These are phyloP conservation scores for Gambusia affinis DNA, from an alignment of 2,113 vertebrate genomes.

Conservation along the genomic window DNA sequence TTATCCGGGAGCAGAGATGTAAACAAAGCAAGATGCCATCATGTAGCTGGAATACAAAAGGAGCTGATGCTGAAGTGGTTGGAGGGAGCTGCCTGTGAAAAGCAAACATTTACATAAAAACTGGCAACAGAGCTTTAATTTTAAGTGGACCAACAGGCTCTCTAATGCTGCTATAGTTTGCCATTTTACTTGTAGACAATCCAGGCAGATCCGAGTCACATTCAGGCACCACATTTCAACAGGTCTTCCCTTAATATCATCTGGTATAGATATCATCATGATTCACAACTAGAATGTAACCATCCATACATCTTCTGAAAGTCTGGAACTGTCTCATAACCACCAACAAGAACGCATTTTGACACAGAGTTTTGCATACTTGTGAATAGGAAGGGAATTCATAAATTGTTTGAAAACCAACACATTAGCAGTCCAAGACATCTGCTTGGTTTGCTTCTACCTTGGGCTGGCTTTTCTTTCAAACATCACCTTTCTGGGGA, in stretches of 20 bases:
- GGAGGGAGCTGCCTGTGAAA: not conserved
- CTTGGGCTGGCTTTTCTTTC: not conserved
- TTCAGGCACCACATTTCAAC: no score
- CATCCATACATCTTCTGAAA: not conserved
- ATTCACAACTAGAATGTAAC: not conserved
- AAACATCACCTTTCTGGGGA: not conserved
- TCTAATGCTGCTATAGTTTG: conserved; percentile 8
- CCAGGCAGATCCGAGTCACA: no score
- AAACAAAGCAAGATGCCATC: conserved; percentile 49
- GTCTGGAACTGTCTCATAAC: not conserved
- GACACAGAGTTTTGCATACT: not conserved
- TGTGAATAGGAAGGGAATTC: not conserved
- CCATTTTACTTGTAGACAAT: no score
- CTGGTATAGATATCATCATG: not conserved
- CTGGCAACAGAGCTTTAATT: conserved; percentile 18
- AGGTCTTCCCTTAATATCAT: not conserved
- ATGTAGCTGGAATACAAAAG: conserved; percentile 9
- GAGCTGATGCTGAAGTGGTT: conserved; percentile 1
- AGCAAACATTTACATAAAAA: conserved; percentile 43
- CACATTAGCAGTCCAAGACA: not conserved
- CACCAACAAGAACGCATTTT: not conserved
- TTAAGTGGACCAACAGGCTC: not conserved
- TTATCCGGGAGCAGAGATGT: conserved; percentile 40
- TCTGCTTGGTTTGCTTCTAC: not conserved
- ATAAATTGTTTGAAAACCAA: not conserved